phyloP scores from a whole-genome alignment of 2,797 vertebrate genomes.

The Trematomus bernacchii region DNA sequence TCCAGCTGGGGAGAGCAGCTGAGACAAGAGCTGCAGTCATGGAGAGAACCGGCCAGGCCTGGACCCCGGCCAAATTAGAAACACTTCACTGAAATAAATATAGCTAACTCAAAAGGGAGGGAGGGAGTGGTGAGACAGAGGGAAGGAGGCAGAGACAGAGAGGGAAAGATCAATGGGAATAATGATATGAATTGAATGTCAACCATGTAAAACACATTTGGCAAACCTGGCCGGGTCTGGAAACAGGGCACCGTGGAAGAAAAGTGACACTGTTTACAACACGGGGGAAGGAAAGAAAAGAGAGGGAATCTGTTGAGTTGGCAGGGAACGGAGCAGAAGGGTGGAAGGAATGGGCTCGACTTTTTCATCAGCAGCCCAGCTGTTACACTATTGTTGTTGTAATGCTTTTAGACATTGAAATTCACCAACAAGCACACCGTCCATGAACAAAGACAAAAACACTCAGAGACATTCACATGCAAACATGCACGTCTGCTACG shows the following conservation, averaged over 20 bases:
- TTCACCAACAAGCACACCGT: constrained; percentile 56
- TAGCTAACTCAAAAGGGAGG: constrained; percentile 73
- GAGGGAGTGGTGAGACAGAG: constrained; percentile 47
- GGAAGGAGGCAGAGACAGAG: constrained; percentile 42
- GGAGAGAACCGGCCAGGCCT: constrained; percentile 83
- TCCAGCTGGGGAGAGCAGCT: constrained; percentile 89
- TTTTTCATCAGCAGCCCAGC: constrained; percentile 81
- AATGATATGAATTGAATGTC: constrained; percentile 72
- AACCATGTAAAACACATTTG: constrained; percentile 69
- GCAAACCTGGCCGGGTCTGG: constrained; percentile 41
- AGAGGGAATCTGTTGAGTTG: constrained; percentile 71
- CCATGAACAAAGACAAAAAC: constrained; percentile 41
- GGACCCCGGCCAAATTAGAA: constrained; percentile 86
- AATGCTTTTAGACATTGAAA: constrained; percentile 69
- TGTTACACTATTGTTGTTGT: constrained; percentile 78
- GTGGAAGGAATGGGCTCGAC: constrained; percentile 79
- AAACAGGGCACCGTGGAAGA: constrained; percentile 50
- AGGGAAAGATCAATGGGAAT: constrained; percentile 61
- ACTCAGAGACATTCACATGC: constrained; percentile 31
- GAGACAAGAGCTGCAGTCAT: constrained; percentile 87
- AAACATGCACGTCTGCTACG: constrained; percentile 35
- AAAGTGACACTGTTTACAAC: constrained; percentile 65
- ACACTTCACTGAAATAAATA: constrained; percentile 88
- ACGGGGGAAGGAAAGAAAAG: constrained; percentile 15
- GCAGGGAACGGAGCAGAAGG: constrained; percentile 68